Conservation (phyloP, 2,888 invertebrate genomes). For the Caenorhabditis wallacei region DNA sequence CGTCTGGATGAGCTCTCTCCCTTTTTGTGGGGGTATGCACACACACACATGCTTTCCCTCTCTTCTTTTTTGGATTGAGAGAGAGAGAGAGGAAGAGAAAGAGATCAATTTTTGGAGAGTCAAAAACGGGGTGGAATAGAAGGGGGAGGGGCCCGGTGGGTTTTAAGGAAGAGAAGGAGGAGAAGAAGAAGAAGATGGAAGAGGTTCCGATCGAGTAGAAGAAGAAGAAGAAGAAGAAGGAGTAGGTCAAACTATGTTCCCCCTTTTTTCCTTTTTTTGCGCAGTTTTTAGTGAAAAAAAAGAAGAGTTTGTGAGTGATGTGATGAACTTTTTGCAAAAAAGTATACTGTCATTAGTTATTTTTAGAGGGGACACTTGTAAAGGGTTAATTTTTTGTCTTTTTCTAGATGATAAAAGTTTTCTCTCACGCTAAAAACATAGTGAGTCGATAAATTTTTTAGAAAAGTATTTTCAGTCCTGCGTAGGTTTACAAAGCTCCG, state of each 20-base stretch:
- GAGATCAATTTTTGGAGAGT: constrained; percentile 15
- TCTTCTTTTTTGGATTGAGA: neutral
- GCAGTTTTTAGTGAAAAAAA: too few relatives aligned
- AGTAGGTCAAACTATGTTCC: neutral
- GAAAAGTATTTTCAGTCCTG: too few relatives aligned
- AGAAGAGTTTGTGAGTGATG: too few relatives aligned
- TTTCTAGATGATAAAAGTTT: too few relatives aligned
- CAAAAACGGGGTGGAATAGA: constrained; percentile 7
- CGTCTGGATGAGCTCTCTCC: constrained; percentile 1
- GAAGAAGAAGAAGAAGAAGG: neutral
- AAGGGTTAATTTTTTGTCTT: too few relatives aligned
- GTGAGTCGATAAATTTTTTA: too few relatives aligned
- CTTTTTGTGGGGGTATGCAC: neutral
- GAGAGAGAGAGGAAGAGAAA: neutral
- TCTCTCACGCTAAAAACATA: too few relatives aligned
- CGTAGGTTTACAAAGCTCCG: too few relatives aligned
- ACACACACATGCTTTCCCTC: neutral
- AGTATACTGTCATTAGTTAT: too few relatives aligned
- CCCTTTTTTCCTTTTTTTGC: too few relatives aligned
- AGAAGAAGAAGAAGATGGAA: constrained; percentile 7
- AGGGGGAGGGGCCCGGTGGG: neutral
- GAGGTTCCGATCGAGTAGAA: neutral
- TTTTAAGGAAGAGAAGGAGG: neutral
- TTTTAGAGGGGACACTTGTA: too few relatives aligned
- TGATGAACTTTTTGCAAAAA: too few relatives aligned